Evolutionary conservation across 2,797 vertebrate genomes (phyloP).

Genomic region (Amblyopsis hoosieri): DNA sequence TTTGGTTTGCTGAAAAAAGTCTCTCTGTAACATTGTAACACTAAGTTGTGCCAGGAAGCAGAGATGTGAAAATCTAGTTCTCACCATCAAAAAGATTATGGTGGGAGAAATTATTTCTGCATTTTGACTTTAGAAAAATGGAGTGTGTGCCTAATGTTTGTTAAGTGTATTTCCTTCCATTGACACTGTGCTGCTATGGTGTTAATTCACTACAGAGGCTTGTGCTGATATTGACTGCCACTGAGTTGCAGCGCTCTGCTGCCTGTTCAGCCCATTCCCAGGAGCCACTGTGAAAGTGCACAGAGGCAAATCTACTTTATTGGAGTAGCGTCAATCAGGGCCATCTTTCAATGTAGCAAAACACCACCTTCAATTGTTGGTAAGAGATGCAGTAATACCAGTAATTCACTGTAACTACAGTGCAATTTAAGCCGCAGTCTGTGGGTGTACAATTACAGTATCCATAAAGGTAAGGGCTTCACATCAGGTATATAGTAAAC

Average conservation of each 20-base stretch:
- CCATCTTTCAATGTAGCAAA: constrained; percentile 19
- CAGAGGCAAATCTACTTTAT: constrained; percentile 42
- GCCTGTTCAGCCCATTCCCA: constrained; percentile 29
- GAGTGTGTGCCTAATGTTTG: not conserved
- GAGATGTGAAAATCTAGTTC: constrained; percentile 22
- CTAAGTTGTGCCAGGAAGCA: constrained; percentile 11
- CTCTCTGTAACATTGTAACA: too few relatives aligned
- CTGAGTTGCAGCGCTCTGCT: constrained; percentile 15
- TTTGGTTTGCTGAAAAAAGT: constrained; percentile 17
- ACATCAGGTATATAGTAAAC: constrained; percentile 19
- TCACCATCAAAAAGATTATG: constrained; percentile 29
- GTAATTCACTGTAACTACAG: constrained; percentile 53
- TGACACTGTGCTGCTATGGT: constrained; percentile 7
- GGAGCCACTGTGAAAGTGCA: constrained; percentile 32
- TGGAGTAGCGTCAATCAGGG: constrained; percentile 43
- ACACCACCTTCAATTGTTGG: constrained; percentile 18
- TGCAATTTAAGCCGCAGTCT: constrained; percentile 24
- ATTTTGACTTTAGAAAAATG: constrained; percentile 15
- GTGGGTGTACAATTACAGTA: constrained; percentile 13
- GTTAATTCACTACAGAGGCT: constrained; percentile 26
- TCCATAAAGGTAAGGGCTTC: constrained; percentile 23
- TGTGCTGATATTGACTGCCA: constrained; percentile 33
- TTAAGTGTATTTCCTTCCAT: constrained; percentile 8
- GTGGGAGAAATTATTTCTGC: constrained; percentile 15
- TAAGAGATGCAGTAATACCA: constrained; percentile 41